A percentile compares a stretch with the other conserved stretches of the same genome.
Evolutionary conservation across 2,113 vertebrate species (phyloP).

Genomic region (Upupa epops): DNA sequence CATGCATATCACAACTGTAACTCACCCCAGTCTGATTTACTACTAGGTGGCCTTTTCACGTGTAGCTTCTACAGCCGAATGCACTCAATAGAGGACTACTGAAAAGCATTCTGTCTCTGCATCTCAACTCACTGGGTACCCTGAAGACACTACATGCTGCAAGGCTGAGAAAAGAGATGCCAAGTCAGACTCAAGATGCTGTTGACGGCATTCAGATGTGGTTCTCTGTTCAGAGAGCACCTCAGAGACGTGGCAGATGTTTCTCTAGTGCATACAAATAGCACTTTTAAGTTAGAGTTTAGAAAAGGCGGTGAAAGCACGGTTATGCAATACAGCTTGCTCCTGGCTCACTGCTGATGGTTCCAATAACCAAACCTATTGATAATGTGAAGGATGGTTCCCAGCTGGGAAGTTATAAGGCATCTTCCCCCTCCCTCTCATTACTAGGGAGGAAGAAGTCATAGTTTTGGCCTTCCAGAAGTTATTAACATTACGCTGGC

Average conservation of each 20-base stretch:
- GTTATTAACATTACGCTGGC: background rate
- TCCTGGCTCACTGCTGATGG: background rate
- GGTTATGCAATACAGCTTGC: background rate
- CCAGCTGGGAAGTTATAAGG: background rate
- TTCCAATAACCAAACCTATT: background rate
- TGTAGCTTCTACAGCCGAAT: background rate
- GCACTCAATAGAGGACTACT: background rate
- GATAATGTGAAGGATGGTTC: background rate
- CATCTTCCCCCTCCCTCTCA: background rate
- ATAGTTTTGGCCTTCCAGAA: background rate
- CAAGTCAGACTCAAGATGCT: background rate
- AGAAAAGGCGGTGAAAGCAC: background rate
- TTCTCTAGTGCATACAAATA: background rate
- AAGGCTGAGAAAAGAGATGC: background rate
- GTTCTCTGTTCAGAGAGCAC: background rate
- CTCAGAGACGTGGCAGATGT: rapidly evolving
- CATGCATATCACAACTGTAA: background rate
- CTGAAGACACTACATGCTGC: background rate
- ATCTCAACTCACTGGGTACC: background rate
- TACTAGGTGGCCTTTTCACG: background rate
- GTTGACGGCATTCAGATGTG: background rate
- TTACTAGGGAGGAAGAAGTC: too few relatives aligned
- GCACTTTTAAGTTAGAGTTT: background rate
- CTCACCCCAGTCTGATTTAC: background rate
- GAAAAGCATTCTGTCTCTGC: background rate